A percentile compares a stretch with the other conserved stretches of the same genome.
Evolutionary conservation across 1,140 invertebrate genomes (phyloP).

Genomic region (Oncopodura yosiiana): DNA sequence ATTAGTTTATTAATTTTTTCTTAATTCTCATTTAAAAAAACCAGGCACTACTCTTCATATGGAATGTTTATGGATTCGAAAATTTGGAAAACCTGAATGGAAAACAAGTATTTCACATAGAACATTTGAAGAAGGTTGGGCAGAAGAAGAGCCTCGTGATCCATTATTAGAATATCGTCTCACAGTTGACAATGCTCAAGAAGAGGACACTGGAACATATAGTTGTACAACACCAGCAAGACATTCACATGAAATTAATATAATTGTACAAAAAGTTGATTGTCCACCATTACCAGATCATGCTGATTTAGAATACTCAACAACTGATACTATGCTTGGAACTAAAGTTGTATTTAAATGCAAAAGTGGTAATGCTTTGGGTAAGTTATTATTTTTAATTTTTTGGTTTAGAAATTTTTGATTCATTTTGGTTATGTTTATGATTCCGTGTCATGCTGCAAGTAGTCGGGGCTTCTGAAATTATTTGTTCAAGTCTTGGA

Average conservation of each 20-base stretch:
- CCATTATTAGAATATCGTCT: slow-evolving; percentile 68
- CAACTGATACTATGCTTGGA: slow-evolving; percentile 60
- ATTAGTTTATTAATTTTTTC: no score
- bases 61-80: slow-evolving; percentile 74
- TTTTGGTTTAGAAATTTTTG: no score
- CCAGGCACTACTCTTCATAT: slow-evolving; percentile 72
- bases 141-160: slow-evolving; percentile 61
- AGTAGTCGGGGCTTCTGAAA: slow-evolving; percentile 58
- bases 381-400: no score
- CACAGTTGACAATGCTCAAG: slow-evolving; percentile 63
- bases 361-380: slow-evolving; percentile 69
- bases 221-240: slow-evolving; percentile 69
- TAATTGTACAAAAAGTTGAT: slow-evolving; percentile 59
- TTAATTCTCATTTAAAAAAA: no score
- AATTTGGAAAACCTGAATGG: slow-evolving; percentile 75
- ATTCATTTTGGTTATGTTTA: no score
- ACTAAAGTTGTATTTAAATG: slow-evolving; percentile 63
- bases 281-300: slow-evolving; percentile 58
- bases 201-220: slow-evolving; percentile 68
- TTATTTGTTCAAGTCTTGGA: slow-evolving; percentile 64
- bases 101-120: slow-evolving; percentile 40
- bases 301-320: slow-evolving; percentile 58
- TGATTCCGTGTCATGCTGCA: no score
- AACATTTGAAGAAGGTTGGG: slow-evolving; percentile 59
- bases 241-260: slow-evolving; percentile 65